Conservation (phyloP, 1,140 invertebrate genomes). For the Danaus plexippus region DNA sequence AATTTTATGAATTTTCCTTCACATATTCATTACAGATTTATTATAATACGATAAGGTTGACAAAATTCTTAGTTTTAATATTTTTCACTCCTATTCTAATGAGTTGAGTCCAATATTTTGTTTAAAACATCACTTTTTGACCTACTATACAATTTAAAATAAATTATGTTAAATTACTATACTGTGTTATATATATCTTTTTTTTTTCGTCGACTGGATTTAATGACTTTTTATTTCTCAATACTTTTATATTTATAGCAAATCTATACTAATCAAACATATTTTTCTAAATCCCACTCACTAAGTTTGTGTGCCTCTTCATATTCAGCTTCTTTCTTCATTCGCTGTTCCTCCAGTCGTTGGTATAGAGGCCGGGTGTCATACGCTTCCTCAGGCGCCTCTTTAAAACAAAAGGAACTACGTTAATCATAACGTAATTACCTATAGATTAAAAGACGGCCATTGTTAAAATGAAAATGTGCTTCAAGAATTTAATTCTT, state of each 20-base stretch:
- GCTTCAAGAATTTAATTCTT: constrained; percentile 2
- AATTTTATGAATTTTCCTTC: constrained; percentile 6
- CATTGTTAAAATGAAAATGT: constrained; percentile 6
- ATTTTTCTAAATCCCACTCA: constrained; percentile 55
- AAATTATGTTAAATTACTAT: not conserved
- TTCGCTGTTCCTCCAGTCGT: constrained; percentile 91
- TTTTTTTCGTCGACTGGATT: not conserved
- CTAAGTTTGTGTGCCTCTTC: constrained; percentile 95
- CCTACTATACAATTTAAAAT: not conserved
- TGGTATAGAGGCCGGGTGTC: constrained; percentile 91
- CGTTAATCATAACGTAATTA: too few relatives aligned
- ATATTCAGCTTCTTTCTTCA: constrained; percentile 92
- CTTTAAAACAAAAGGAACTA: constrained; percentile 59
- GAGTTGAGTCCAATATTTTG: too few relatives aligned
- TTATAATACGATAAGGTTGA: too few relatives aligned
- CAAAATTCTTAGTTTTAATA: too few relatives aligned
- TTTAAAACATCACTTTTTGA: not conserved
- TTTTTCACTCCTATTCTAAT: constrained; percentile 3
- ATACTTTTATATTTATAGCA: too few relatives aligned
- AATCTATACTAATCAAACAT: too few relatives aligned
- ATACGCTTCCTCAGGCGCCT: constrained; percentile 86
- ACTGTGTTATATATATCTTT: not conserved
- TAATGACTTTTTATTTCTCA: too few relatives aligned
- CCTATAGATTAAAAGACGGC: too few relatives aligned
- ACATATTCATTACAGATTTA: too few relatives aligned